Evolutionary conservation across 2,113 vertebrate genomes (phyloP).

Genomic region (Aldabrachelys gigantea): DNA sequence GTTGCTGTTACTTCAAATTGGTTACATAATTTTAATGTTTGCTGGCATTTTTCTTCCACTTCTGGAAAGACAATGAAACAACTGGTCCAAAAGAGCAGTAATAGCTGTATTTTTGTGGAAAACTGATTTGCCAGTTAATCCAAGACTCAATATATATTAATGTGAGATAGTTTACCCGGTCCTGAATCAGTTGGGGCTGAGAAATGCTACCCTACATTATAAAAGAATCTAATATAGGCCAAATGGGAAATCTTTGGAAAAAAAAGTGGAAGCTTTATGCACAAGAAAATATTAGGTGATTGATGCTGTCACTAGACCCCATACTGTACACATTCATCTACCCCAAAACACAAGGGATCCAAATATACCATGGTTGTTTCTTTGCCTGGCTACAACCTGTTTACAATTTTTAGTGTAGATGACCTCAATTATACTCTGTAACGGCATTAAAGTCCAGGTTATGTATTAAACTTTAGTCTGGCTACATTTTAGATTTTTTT

Average conservation of each 20-base stretch:
- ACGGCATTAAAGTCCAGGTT: rapidly evolving
- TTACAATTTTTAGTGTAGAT: not conserved
- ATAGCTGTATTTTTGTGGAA: not conserved
- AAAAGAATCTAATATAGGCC: not conserved
- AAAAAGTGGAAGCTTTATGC: not conserved
- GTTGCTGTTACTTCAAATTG: not conserved
- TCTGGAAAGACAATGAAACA: not conserved
- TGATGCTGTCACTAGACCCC: not conserved
- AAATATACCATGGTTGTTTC: not conserved
- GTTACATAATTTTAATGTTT: not conserved
- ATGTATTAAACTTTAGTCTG: rapidly evolving
- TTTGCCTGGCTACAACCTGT: not conserved
- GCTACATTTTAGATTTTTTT: rapidly evolving
- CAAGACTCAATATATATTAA: not conserved
- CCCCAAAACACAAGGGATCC: not conserved
- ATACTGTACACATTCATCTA: not conserved
- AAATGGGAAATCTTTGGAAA: not conserved
- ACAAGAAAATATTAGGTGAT: not conserved
- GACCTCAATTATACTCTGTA: rapidly evolving
- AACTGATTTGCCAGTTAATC: not conserved
- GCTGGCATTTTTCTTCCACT: not conserved
- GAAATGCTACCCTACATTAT: not conserved
- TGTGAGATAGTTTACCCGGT: not conserved
- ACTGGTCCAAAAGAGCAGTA: not conserved
- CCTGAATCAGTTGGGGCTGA: not conserved